Percentiles rank a stretch among this genome's conserved stretches.
These are phyloP conservation scores for Agonopterix subpropinquella DNA, from an alignment of 2,888 invertebrate species.

Conservation along the genomic window DNA sequence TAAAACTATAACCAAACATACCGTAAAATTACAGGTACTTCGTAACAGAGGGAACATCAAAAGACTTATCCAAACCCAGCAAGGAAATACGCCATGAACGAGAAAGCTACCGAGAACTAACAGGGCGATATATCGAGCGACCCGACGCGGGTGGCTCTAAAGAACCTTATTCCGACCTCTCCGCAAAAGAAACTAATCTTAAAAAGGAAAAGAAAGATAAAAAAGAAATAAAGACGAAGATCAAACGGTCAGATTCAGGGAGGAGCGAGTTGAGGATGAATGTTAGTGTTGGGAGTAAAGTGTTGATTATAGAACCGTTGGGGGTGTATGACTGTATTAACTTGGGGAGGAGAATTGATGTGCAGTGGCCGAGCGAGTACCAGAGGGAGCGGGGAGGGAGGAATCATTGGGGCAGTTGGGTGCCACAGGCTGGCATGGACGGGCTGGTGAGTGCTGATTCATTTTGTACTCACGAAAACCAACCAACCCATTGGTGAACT, in stretches of 20 bases:
- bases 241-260: constrained; percentile 61
- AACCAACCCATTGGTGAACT: too few relatives aligned
- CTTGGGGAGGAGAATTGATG: constrained; percentile 91
- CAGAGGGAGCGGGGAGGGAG: constrained; percentile 92
- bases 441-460: constrained; percentile 77
- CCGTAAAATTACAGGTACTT: constrained; percentile 43
- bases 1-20: background rate
- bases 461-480: too few relatives aligned
- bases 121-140: constrained; percentile 64
- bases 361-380: constrained; percentile 95
- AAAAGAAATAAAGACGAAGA: constrained; percentile 61
- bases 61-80: constrained; percentile 62
- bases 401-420: constrained; percentile 92
- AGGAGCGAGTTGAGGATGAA: constrained; percentile 55
- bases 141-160: constrained; percentile 49
- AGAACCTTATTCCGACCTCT: constrained; percentile 52
- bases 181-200: constrained; percentile 44
- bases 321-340: constrained; percentile 94
- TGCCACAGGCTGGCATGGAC: constrained; percentile 93
- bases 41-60: constrained; percentile 59
- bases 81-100: constrained; percentile 68
- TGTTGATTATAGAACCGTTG: constrained; percentile 60
- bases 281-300: constrained; percentile 63
- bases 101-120: constrained; percentile 63
- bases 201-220: constrained; percentile 54